Percentiles rank a stretch among this genome's conserved stretches.
Conservation (phyloP, 1,140 invertebrate genomes). For the Leptinotarsa lineolata region DNA sequence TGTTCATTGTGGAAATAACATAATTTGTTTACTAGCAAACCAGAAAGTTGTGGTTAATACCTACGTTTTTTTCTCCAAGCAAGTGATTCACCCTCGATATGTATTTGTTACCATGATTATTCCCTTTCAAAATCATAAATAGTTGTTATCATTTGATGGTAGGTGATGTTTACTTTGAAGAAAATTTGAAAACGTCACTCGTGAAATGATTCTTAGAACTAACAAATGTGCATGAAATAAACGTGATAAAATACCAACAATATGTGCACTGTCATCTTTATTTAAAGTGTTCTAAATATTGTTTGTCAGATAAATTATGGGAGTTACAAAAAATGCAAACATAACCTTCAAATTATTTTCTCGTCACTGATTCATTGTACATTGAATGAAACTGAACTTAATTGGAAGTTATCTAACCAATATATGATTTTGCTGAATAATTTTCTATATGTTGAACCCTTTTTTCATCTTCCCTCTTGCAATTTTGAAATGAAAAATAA, state of each 20-base stretch:
- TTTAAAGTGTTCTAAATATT: neutral
- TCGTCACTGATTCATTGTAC: no score
- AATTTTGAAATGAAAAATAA: neutral
- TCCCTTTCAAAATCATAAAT: neutral
- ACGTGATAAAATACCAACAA: no score
- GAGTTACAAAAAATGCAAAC: neutral
- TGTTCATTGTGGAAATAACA: neutral
- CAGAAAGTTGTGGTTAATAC: neutral
- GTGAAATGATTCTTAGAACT: neutral
- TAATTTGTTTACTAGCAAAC: neutral
- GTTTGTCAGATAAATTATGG: neutral
- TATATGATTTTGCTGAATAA: neutral
- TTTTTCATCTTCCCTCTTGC: neutral
- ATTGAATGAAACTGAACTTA: neutral
- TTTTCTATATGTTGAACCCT: neutral
- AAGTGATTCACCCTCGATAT: neutral
- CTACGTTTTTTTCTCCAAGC: neutral
- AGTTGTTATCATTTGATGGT: neutral
- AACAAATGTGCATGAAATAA: no score
- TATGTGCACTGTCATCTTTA: neutral
- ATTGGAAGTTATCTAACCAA: neutral
- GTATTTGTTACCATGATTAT: neutral
- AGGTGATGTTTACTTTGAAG: neutral
- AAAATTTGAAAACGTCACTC: neutral
- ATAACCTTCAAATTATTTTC: constrained; percentile 3